phyloP scores from a whole-genome alignment of 2,113 vertebrate species.

The Chaetura pelagica region DNA sequence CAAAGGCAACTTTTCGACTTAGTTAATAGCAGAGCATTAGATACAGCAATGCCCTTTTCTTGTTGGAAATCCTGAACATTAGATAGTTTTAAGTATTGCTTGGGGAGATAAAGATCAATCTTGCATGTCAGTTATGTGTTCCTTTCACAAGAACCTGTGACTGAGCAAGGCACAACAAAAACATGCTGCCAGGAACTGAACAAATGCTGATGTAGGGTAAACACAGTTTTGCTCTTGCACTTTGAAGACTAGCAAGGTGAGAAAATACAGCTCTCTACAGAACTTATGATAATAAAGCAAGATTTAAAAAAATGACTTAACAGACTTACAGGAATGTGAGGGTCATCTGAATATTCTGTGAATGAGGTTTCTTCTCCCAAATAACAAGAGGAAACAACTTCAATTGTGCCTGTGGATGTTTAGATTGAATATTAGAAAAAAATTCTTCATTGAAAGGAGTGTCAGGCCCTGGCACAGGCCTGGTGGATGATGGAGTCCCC shows the following conservation, averaged over 20 bases:
- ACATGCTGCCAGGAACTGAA: background rate
- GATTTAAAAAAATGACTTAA: background rate
- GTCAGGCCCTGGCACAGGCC: no score
- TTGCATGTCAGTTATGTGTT: background rate
- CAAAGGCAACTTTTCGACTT: background rate
- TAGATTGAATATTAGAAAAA: no score
- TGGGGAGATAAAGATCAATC: background rate
- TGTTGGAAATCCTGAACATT: background rate
- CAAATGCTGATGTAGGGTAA: background rate
- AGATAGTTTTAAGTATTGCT: background rate
- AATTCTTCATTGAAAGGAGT: no score
- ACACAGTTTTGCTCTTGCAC: background rate
- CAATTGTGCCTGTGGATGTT: no score
- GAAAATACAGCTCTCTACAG: background rate
- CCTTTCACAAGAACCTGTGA: background rate
- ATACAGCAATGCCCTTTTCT: background rate
- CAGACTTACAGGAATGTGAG: background rate
- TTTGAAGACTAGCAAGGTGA: background rate
- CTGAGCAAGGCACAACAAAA: background rate
- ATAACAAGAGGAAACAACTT: no score
- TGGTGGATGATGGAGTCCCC: no score
- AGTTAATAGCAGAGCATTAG: background rate
- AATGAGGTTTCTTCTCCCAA: no score
- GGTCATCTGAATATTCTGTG: background rate
- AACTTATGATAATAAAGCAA: background rate